Percentiles rank a stretch among this genome's conserved stretches.
phyloP scores from a whole-genome alignment of 1,140 invertebrate species.

The Drosophila micromelanica region DNA sequence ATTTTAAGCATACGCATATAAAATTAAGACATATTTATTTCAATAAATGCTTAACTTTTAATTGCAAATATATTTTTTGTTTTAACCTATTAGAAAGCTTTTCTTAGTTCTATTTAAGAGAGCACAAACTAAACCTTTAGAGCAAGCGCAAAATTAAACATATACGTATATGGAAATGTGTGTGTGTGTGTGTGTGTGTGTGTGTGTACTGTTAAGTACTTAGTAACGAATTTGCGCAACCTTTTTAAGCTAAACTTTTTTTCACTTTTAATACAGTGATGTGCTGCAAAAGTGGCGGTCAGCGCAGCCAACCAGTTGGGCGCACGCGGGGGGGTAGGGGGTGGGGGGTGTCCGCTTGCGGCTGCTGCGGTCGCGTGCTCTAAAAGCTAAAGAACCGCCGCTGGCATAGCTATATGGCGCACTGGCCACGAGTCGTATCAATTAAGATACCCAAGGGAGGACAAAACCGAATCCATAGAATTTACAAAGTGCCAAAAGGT shows the following conservation, averaged over 20 bases:
- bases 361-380: slow-evolving; percentile 62
- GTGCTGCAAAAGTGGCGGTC: slow-evolving; percentile 37
- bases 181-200: neutral
- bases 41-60: too few relatives aligned
- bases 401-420: neutral
- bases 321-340: neutral
- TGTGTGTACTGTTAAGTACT: slow-evolving; percentile 30
- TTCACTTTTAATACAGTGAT: neutral
- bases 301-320: slow-evolving; percentile 6
- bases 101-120: too few relatives aligned
- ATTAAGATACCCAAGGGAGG: slow-evolving; percentile 47
- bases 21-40: too few relatives aligned
- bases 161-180: neutral
- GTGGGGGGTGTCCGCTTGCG: slow-evolving; percentile 38
- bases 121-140: neutral
- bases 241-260: slow-evolving; percentile 32
- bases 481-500: slow-evolving; percentile 38
- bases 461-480: slow-evolving; percentile 18
- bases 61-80: too few relatives aligned
- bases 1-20: too few relatives aligned
- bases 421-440: slow-evolving; percentile 20
- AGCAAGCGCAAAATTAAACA: neutral
- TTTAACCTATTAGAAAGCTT: too few relatives aligned
- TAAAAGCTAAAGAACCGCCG: slow-evolving; percentile 68
- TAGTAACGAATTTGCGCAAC: slow-evolving; percentile 23